phyloP scores from a whole-genome alignment of 1,140 invertebrate species.

The Reticulitermes speratus region DNA sequence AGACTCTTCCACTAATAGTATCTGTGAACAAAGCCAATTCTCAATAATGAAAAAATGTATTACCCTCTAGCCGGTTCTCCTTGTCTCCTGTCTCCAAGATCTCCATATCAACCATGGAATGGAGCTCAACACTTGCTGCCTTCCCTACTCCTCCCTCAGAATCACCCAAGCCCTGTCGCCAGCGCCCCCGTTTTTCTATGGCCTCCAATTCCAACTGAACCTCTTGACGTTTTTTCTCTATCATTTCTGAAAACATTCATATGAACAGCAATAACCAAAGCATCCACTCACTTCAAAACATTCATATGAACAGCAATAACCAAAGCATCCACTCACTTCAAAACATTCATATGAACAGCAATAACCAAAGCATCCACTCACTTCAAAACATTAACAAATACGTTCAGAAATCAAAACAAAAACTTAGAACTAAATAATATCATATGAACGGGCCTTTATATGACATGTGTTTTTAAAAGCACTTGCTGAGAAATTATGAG shows the following conservation, averaged over 20 bases:
- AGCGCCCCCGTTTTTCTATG: slow-evolving; percentile 29
- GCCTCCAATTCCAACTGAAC: slow-evolving; percentile 46
- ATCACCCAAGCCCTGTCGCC: slow-evolving; percentile 32
- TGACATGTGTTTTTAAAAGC: no score
- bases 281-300: slow-evolving; percentile 32
- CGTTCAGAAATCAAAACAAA: not conserved
- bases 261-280: slow-evolving; percentile 26
- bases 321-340: slow-evolving; percentile 25
- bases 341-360: slow-evolving; percentile 32
- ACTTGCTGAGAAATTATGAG: no score
- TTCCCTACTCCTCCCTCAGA: slow-evolving; percentile 4
- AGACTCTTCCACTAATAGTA: no score
- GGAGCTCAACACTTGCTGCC: not conserved
- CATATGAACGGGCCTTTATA: no score
- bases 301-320: slow-evolving; percentile 28
- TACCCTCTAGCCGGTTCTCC: slow-evolving; percentile 27
- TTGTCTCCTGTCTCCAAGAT: slow-evolving; percentile 11
- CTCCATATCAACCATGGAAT: not conserved
- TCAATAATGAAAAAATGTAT: not conserved
- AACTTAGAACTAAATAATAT: no score
- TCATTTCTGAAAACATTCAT: slow-evolving; percentile 43
- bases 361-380: slow-evolving; percentile 27
- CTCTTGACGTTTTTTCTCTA: slow-evolving; percentile 52
- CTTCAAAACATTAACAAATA: slow-evolving; percentile 28
- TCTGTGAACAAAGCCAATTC: no score